Conservation (phyloP, 2,113 vertebrate genomes). For the Paedocypris sp. region DNA sequence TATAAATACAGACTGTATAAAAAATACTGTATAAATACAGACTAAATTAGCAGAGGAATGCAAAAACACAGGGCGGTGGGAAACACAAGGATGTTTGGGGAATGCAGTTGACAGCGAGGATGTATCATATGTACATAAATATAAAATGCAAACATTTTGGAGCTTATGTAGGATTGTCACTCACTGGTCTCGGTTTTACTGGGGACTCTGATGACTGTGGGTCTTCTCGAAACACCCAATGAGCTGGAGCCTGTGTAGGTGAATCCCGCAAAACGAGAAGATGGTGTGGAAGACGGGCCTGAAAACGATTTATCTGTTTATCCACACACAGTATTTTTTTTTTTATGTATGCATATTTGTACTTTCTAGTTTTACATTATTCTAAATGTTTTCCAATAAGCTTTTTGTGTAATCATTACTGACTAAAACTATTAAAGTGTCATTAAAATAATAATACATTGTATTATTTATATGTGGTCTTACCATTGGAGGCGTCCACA, state of each 20-base stretch:
- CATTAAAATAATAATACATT: too few species aligned
- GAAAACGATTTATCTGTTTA: conserved; percentile 13
- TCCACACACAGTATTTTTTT: not conserved
- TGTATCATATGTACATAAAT: not conserved
- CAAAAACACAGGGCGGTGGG: too few species aligned
- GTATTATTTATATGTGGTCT: conserved; percentile 28
- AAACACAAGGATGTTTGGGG: too few species aligned
- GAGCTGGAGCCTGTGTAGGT: conserved; percentile 35
- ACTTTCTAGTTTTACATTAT: too few species aligned
- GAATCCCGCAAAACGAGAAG: conserved; percentile 43
- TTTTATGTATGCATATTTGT: not conserved
- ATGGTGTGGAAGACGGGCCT: conserved; percentile 63
- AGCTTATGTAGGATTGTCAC: conserved; percentile 25
- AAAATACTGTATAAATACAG: too few species aligned
- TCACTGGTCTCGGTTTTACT: conserved; percentile 61
- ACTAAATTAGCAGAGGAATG: too few species aligned
- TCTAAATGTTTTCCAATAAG: too few species aligned
- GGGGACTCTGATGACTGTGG: conserved; percentile 87
- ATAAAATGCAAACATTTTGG: not conserved
- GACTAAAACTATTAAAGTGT: too few species aligned
- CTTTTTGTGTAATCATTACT: too few species aligned
- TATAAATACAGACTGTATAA: too few species aligned
- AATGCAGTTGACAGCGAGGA: too few species aligned
- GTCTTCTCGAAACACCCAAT: conserved; percentile 60
- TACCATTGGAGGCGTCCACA: conserved; percentile 30